Base-by-base conservation (phyloP, 2,113 vertebrate species). In the Rousettus leschenaultii region DNA sequence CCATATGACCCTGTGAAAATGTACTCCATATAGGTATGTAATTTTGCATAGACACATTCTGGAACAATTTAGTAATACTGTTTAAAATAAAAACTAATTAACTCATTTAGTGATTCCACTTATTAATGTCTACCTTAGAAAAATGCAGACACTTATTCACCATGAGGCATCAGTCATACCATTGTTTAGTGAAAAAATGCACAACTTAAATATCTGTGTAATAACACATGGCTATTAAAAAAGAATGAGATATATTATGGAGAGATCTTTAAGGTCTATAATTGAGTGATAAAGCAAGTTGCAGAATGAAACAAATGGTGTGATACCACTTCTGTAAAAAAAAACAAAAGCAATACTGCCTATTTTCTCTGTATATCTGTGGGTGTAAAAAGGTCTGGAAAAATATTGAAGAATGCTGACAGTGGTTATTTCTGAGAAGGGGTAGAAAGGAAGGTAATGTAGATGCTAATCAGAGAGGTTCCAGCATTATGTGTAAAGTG, bases 61-160 rank as follows among this genome's bases (percentile, higher is more conserved):
- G 33, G 43, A 90, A 89, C 38, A 87, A 53, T 71, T 82, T 61
- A 59, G 13, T 85, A 74, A 82, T 45, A 53, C 14, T 16, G 70
- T 51, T 51, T 70, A 77, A 86, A 87, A 65, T 38, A 78, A 92
- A 91, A 15, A 28, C 1, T 53, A 43, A 82, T 74, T 40, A 77
- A 45, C 16, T 59, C 89, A 89, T 65, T 95, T 43, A 95, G 65
- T 61, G 90, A 77, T 92, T 93, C 74, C 26, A 51, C n/a, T 87
- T 80, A 55, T 48, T 89, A 66, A 38, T 24, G 28, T 86, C 71
- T 61, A 66, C 59, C 26, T 94, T 33, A 77, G 92, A 75, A 48
- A 93, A 84, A 79, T 40, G 16, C 7, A 83, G 19, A 70, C 7
- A 30, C 19, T 93, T 57, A 48, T 78, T 91, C 13, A 65, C 33